These are phyloP conservation scores for Pedicia rivosa DNA, from an alignment of 2,888 invertebrate species.

Conservation along the genomic window DNA sequence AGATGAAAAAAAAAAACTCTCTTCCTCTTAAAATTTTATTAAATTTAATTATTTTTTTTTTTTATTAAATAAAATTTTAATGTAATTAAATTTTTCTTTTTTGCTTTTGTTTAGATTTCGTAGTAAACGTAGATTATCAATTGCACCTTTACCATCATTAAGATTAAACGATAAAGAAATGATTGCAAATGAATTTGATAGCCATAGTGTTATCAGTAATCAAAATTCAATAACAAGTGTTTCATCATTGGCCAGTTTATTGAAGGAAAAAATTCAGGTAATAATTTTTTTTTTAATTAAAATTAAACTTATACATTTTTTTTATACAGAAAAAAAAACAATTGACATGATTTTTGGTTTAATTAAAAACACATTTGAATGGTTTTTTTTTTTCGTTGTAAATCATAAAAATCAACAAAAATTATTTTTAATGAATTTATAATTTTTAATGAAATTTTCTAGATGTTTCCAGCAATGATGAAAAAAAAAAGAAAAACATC, in stretches of 20 bases:
- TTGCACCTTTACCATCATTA: slow-evolving; percentile 38
- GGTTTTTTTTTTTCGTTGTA: no score
- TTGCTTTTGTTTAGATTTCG: slow-evolving; percentile 38
- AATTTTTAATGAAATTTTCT: slow-evolving; percentile 17
- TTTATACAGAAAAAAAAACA: no score
- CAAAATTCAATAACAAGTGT: slow-evolving; percentile 64
- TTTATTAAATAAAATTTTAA: not conserved
- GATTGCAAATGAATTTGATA: slow-evolving; percentile 34
- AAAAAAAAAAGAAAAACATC: slow-evolving; percentile 50
- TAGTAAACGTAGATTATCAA: slow-evolving; percentile 46
- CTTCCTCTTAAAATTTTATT: not conserved
- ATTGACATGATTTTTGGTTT: no score
- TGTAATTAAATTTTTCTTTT: slow-evolving; percentile 8
- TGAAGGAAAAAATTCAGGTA: slow-evolving; percentile 70
- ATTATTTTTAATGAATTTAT: not conserved
- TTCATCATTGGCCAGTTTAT: slow-evolving; percentile 67
- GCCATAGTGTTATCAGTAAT: slow-evolving; percentile 29
- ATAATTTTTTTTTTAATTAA: slow-evolving; percentile 10
- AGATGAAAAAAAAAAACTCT: not conserved
- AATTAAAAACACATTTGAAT: no score
- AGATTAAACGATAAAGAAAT: slow-evolving; percentile 37
- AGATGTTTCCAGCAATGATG: slow-evolving; percentile 60
- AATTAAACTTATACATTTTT: no score
- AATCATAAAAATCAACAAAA: not conserved
- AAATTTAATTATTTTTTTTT: not conserved